Evolutionary conservation across 2,888 invertebrate species (phyloP), one percentile per base, ranked within the genome.

Genomic region (Habroteleia sp.): DNA sequence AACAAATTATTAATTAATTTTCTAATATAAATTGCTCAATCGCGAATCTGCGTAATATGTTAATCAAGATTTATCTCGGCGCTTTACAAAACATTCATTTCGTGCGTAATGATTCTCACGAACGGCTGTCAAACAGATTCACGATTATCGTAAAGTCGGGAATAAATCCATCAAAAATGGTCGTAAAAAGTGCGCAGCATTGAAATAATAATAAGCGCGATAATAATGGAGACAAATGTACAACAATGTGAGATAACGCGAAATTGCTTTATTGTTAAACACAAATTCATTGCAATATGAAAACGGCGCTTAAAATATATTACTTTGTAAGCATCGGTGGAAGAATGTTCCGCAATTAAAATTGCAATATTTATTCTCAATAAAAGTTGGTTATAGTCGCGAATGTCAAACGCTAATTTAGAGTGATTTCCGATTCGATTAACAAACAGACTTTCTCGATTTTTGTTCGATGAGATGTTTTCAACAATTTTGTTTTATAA

Each of bases 101-200:
- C 16, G 20, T 39, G 48, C 17, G 4, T 33, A 23, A 33, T 23
- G 48, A 48, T 33, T 48, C 39, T 35, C 66, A 48, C 35, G 56
- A 63, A 52, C 65, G 48, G 50, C 65, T 50, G 65, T 72, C 65
- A 56, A 50, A 56, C 35, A 48, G 62, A 72, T 72, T 72, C 72
- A 65, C 50, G 63, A 58, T 72, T 65, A 63, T 72, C 65, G 72
- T 62, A 54, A 71, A 62, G 54, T 46, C 58, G 44, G 3, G 27
- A 42, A 73, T 74, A 74, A 74, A 74, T 68, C 68, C 74, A 41
- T 74, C 62, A 74, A 48, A 54, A 54, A 4, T 46, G 62, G 2
- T 62, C 74, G 68, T 74, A 74, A 74, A 74, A 66, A 54, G 54
- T 14, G 13, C 29, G 54, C 16, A 16, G 33, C 65, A 44, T 52